These are phyloP conservation scores for Chondrilla cf. caribensis DNA, from an alignment of 37 sponge, comb jelly and placozoan species.

Conservation along the genomic window DNA sequence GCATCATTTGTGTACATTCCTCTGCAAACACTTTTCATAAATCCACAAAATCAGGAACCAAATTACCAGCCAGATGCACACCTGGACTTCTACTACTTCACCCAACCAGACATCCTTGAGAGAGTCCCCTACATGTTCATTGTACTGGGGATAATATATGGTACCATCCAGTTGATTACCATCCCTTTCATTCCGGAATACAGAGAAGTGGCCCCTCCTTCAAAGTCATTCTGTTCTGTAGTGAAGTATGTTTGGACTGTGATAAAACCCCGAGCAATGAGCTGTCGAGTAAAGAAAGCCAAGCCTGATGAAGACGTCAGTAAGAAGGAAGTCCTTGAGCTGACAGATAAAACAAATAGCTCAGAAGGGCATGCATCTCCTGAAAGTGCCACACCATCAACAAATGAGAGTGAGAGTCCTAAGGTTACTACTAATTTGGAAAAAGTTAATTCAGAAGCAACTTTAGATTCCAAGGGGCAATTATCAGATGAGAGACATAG, in stretches of 20 bases:
- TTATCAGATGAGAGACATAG: too few species aligned
- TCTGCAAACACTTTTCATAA: slow-evolving; percentile 80
- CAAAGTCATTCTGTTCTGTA: neutral
- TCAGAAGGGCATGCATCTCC: too few species aligned
- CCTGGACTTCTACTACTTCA: slow-evolving; percentile 37
- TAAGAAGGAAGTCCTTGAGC: neutral
- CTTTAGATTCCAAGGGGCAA: too few species aligned
- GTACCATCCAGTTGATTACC: slow-evolving; percentile 45
- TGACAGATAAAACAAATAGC: too few species aligned
- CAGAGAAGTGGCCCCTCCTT: neutral
- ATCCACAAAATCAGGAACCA: slow-evolving; percentile 61
- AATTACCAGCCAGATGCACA: neutral
- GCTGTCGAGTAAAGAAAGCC: neutral
- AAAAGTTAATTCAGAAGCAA: too few species aligned
- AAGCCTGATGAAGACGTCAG: neutral
- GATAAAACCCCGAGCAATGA: neutral
- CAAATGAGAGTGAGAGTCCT: too few species aligned
- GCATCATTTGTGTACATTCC: slow-evolving; percentile 72
- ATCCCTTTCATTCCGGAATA: neutral
- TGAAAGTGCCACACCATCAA: too few species aligned
- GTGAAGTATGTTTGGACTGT: neutral
- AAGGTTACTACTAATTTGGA: too few species aligned
- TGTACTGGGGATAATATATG: slow-evolving; percentile 62
- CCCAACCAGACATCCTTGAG: slow-evolving; percentile 49
- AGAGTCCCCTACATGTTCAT: slow-evolving; percentile 77